Evolutionary conservation across 2,797 vertebrate genomes (phyloP), one percentile per base, ranked within the genome.

Genomic region (Sciaenops ocellatus): DNA sequence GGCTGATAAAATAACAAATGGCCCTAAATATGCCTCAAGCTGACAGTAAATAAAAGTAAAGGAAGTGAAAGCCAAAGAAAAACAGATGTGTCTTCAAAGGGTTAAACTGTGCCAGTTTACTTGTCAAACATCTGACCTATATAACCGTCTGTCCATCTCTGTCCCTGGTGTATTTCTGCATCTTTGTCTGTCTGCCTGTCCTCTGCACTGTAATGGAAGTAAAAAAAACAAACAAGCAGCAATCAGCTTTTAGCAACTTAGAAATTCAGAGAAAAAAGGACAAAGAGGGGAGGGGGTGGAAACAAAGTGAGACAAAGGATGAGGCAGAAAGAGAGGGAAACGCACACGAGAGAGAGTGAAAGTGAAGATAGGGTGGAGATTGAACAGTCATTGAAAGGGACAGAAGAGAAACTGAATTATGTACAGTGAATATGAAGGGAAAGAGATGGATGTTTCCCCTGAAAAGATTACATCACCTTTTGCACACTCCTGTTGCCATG

Each of bases 401-500:
- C 10, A 3, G 41, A 4, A 42, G 41, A 42, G 42, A 13, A 44
- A 48, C 41, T 57, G 26, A 63, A 63, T 54, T 63, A 76, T 47
- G 24, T 48, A 72, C 76, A 69, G 34, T 38, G 34, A 67, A 83
- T 22, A 56, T 46, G 55, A 73, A 55, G 30, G 26, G 8, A 61
- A 59, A 71, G 54, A 84, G 56, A 89, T 78, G 38, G 74, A 85
- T 62, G 55, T 57, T 80, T 80, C 54, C 60, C 54, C 79, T 69
- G 67, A 89, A 84, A 89, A 1, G 30, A 87, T 91, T 87, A 89
- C 92, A 87, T 92, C 91, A 91, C 70, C 85, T 66, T 78, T 76
- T 78, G 78, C 84, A 86, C 70, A 55, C 67, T 80, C 57, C 81
- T 85, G 91, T 94, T 89, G 84, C 92, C 84, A 92, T 93, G 90